Base-by-base conservation (phyloP, 2,888 invertebrate genomes). In the Esperia sulphurella region DNA sequence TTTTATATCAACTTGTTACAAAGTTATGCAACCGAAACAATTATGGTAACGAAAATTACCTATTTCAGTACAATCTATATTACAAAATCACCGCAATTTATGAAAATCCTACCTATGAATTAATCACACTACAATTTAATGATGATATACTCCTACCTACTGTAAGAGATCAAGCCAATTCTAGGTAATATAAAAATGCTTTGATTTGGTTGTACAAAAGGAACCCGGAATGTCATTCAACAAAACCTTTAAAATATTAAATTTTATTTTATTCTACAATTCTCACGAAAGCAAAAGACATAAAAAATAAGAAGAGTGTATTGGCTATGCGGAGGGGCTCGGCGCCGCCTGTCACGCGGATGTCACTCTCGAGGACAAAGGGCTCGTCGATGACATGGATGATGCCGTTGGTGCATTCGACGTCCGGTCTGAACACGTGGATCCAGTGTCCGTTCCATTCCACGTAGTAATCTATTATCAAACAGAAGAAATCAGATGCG, bases 391-490 rank as follows among this genome's bases (percentile, higher is more conserved):
- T 97, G 55, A 97, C 96, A 81, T 98, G 98, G 63, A 98, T 97
- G 63, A 97, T 95, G 45, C 98, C 98, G 76, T 98, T 98, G 79
- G 96, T 97, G 81, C 98, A 98, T 70, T 96, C 96, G 4, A 98
- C 96, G 79, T 98, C 97, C 21, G 98, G 96, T 57, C 97, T 93
- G 80, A 94, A 94, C 43, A 97, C 95, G 65, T 93, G 94, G 65
- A 97, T 95, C 91, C 93, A 93, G 73, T 93, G 93, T 53, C 94
- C 94, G 67, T 95, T 94, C 97, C 97, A 97, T 73, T 94, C 93
- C 52, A 97, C 93, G 68, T 92, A 92, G 87, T 95, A 96, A 71
- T 94, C 97, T 96, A 90, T 21, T 5, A 21, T 21, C 35, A 35
- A 35, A 35, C n/a, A 6, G n/a, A 31, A 31, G 31, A 31, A 31